These are phyloP conservation scores for Tillus elongatus DNA, from an alignment of 2,888 invertebrate genomes.

Conservation along the genomic window DNA sequence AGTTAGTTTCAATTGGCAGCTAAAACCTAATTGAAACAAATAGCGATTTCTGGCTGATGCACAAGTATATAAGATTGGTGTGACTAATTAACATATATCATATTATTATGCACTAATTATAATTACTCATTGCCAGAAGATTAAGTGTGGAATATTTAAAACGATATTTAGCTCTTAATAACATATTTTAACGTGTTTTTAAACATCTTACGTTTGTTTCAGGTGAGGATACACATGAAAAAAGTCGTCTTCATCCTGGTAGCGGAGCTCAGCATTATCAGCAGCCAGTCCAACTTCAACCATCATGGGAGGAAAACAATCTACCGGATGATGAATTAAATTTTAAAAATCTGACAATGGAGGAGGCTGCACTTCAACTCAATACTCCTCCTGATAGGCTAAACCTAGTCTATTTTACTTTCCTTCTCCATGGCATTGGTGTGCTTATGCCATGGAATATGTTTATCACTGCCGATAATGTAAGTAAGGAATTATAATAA, in stretches of 20 bases:
- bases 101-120: no score
- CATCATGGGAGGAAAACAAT: constrained; percentile 81
- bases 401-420: constrained; percentile 76
- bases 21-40: no score
- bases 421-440: constrained; percentile 89
- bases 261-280: constrained; percentile 47
- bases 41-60: no score
- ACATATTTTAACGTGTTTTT: no score
- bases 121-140: no score
- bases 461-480: constrained; percentile 90
- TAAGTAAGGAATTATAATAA: no score
- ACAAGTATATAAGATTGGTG: no score
- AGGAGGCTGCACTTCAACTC: constrained; percentile 58
- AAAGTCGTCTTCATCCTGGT: constrained; percentile 53
- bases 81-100: no score
- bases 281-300: constrained; percentile 75
- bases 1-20: no score
- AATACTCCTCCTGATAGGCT: constrained; percentile 71
- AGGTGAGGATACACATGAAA: constrained; percentile 44
- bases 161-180: no score
- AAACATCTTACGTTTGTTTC: constrained; percentile 5
- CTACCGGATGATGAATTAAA: constrained; percentile 76
- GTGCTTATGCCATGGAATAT: constrained; percentile 97
- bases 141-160: no score
- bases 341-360: constrained; percentile 57